A percentile compares a stretch with the other conserved stretches of the same genome.
These are phyloP conservation scores for Periophthalmus magnuspinnatus DNA, from an alignment of 2,797 vertebrate genomes.

Conservation along the genomic window DNA sequence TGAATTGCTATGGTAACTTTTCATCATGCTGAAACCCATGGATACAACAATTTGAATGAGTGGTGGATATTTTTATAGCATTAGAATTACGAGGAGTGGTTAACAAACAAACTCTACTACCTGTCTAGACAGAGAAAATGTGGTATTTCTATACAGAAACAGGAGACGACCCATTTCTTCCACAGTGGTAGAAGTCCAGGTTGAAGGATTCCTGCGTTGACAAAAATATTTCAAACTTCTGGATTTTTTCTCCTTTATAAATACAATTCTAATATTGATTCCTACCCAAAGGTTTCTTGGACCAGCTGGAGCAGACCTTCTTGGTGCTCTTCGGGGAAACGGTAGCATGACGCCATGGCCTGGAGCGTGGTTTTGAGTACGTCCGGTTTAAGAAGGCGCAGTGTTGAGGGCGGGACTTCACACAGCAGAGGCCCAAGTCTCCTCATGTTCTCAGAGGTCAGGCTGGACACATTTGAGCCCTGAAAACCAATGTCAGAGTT, in stretches of 20 bases:
- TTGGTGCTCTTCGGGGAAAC: constrained; percentile 53
- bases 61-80: too few species aligned
- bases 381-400: constrained; percentile 44
- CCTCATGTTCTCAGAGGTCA: constrained; percentile 50
- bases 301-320: constrained; percentile 57
- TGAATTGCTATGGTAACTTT: too few species aligned
- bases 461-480: constrained; percentile 51
- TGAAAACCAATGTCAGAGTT: constrained; percentile 35
- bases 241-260: constrained; percentile 2
- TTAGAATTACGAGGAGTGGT: too few species aligned
- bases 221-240: not conserved
- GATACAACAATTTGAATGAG: too few species aligned
- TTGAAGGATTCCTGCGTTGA: constrained; percentile 58
- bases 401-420: constrained; percentile 57
- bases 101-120: constrained; percentile 27
- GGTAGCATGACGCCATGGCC: constrained; percentile 60
- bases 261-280: not conserved
- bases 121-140: constrained; percentile 54
- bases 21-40: too few species aligned
- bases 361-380: constrained; percentile 56
- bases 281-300: constrained; percentile 66
- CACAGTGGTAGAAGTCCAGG: constrained; percentile 63
- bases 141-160: constrained; percentile 50
- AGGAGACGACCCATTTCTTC: constrained; percentile 59
- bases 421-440: constrained; percentile 67